Evolutionary conservation across 2,888 invertebrate species (phyloP).

Genomic region (Empis stercorea): DNA sequence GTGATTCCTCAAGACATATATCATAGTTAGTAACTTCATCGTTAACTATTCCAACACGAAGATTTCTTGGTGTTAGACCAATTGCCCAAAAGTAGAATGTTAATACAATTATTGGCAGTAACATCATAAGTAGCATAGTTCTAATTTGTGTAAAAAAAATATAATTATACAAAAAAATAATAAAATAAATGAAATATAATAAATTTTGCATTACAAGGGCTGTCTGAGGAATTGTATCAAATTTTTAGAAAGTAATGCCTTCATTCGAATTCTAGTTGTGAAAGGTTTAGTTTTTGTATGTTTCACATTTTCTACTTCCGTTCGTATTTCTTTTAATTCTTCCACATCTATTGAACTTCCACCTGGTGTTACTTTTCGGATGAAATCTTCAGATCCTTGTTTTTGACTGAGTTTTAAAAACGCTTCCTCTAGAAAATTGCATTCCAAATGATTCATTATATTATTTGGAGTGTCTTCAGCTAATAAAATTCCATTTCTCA

Average conservation of each 20-base stretch:
- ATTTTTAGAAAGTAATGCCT: constrained; percentile 58
- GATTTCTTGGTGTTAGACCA: constrained; percentile 58
- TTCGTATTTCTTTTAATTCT: constrained; percentile 6
- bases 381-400: constrained; percentile 30
- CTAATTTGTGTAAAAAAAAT: constrained; percentile 39
- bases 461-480: constrained; percentile 72
- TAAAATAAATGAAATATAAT: neutral
- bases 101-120: constrained; percentile 71
- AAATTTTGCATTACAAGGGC: constrained; percentile 46
- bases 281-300: constrained; percentile 15
- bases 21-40: constrained; percentile 49
- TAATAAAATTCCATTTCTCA: constrained; percentile 71
- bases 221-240: constrained; percentile 55
- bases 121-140: constrained; percentile 63
- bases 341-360: constrained; percentile 7
- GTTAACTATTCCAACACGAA: constrained; percentile 67
- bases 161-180: constrained; percentile 6
- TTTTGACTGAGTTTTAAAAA: constrained; percentile 66
- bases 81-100: constrained; percentile 68
- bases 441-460: constrained; percentile 57
- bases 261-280: constrained; percentile 35
- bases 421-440: constrained; percentile 70
- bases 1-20: constrained; percentile 32
- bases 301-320: neutral
- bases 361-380: constrained; percentile 1